Evolutionary conservation across 2,888 invertebrate genomes (phyloP), one percentile per base, ranked within the genome.

Genomic region (Aporophyla nigra): DNA sequence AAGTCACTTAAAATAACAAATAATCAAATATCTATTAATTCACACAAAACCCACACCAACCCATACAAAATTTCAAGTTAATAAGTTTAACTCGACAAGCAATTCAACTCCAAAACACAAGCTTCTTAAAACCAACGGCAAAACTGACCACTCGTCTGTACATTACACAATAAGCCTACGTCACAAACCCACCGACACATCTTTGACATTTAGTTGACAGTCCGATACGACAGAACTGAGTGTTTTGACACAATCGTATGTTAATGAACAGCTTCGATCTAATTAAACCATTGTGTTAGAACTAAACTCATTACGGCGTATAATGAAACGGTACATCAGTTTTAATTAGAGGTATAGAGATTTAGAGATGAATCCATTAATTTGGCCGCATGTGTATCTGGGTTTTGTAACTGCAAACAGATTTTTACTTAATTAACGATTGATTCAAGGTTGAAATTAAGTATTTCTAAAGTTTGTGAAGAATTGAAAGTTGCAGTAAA

Each of bases 201-300:
- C 91, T 93, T 89, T 94, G 95, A 95, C 95, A 93, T 92, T 92
- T 89, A 91, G 94, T 91, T 94, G 95, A 96, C 95, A 95, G 93
- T 90, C 76, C 86, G 85, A 90, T 90, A 90, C 89, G 88, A 91
- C 87, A 85, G 88, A 85, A 83, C 88, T 86, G 89, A 89, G 90
- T 94, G 93, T 95, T 95, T 93, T 95, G 96, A 95, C 95, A 94
- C 92, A 91, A 93, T 92, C 90, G 86, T 91, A 93, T 93, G 93
- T 91, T 95, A 94, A 95, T 94, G 93, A 94, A 93, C 91, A 91
- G 82, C 87, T 86, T 86, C 80, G 88, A 86, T 92, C 92, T 95
- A 95, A 96, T 96, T 95, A 95, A 93, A 91, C 90, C 89, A 93
- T 95, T 95, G 94, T 95, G 84, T 89, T 92, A 86, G 75, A 85